Evolutionary conservation across 2,797 vertebrate genomes (phyloP).

Genomic region (Gobionotothen gibberifrons): DNA sequence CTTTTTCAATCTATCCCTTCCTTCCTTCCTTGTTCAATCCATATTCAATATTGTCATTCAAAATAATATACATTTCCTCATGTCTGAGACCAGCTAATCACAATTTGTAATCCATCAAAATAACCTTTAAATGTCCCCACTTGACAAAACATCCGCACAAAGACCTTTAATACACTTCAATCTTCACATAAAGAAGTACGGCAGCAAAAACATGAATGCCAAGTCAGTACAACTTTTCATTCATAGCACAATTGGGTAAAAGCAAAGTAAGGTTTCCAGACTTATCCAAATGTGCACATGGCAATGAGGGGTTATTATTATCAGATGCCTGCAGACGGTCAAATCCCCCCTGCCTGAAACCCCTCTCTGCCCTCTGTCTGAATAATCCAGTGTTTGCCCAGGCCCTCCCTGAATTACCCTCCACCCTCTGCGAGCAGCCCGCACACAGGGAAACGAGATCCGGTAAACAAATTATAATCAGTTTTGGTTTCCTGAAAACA

Average conservation of each 20-base stretch:
- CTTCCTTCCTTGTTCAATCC: neutral
- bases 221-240: slow-evolving; percentile 15
- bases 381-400: slow-evolving; percentile 14
- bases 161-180: neutral
- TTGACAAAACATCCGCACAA: neutral
- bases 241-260: neutral
- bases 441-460: slow-evolving; percentile 22
- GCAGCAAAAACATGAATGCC: neutral
- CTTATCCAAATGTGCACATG: slow-evolving; percentile 24
- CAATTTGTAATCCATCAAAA: neutral
- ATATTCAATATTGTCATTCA: neutral
- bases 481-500: slow-evolving; percentile 46
- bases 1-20: neutral
- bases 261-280: slow-evolving; percentile 13
- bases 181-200: neutral
- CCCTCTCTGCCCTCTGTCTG: slow-evolving; percentile 27
- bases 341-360: slow-evolving; percentile 13
- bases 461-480: slow-evolving; percentile 55
- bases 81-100: neutral
- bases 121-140: neutral
- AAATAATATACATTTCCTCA: too few species aligned
- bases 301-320: slow-evolving; percentile 22
- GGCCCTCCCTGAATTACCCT: slow-evolving; percentile 17
- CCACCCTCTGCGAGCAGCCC: slow-evolving; percentile 13
- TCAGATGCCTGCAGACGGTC: slow-evolving; percentile 36